phyloP scores from a whole-genome alignment of 1,140 invertebrate species.

The Leptopilina clavipes region DNA sequence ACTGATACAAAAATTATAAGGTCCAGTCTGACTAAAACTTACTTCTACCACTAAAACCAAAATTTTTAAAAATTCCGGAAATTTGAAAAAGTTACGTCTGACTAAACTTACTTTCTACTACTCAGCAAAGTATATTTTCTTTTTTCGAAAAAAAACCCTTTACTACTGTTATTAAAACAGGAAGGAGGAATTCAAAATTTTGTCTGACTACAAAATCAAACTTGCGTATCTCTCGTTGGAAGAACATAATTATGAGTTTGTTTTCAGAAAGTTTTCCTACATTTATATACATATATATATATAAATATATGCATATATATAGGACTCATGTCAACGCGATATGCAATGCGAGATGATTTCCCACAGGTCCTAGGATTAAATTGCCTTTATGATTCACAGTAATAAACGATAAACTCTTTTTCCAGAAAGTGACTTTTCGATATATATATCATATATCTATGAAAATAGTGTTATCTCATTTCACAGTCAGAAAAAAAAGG shows the following conservation, averaged over 20 bases:
- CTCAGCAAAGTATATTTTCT: no score
- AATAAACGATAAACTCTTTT: conserved; percentile 39
- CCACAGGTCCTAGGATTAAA: conserved; percentile 34
- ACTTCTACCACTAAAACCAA: no score
- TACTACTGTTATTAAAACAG: no score
- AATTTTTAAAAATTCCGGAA: no score
- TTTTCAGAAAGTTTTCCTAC: conserved; percentile 25
- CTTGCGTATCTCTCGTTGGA: background rate
- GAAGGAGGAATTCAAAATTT: no score
- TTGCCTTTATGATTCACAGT: conserved; percentile 34
- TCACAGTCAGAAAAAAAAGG: background rate
- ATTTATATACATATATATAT: background rate
- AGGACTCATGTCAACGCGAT: conserved; percentile 17
- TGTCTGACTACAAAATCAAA: background rate
- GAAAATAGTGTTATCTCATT: conserved; percentile 4
- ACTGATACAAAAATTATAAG: no score
- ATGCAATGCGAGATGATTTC: conserved; percentile 36
- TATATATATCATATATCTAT: conserved; percentile 23
- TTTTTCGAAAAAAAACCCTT: no score
- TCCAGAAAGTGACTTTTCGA: conserved; percentile 5
- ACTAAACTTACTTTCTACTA: no score
- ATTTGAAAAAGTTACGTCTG: no score
- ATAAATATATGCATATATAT: no score
- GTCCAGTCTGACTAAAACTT: no score
- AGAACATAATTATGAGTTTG: background rate